phyloP scores from a whole-genome alignment of 2,797 vertebrate species.

The Enteromius paludinosus region DNA sequence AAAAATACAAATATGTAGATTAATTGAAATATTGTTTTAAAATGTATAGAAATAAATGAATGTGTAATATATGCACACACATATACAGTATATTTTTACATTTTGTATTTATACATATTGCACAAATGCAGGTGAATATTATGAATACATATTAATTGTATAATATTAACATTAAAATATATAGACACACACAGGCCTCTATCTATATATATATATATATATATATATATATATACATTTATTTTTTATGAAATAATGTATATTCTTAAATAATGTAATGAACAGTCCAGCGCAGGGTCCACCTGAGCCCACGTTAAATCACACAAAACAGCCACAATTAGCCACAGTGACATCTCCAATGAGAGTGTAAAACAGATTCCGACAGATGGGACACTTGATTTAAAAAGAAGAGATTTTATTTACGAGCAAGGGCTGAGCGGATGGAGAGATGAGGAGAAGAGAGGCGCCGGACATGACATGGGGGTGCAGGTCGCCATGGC shows the following conservation, averaged over 20 bases:
- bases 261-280: slow-evolving; percentile 1
- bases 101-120: background rate
- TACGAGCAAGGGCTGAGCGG: slow-evolving; percentile 76
- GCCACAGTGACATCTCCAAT: slow-evolving; percentile 38
- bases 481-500: slow-evolving; percentile 78
- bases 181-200: background rate
- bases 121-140: background rate
- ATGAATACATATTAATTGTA: background rate
- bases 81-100: background rate
- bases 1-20: background rate
- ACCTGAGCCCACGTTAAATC: slow-evolving; percentile 16
- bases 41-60: background rate
- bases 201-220: background rate
- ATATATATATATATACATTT: slow-evolving; percentile 51
- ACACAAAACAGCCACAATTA: slow-evolving; percentile 35
- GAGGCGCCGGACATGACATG: slow-evolving; percentile 81
- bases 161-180: background rate
- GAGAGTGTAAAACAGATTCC: slow-evolving; percentile 69
- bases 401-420: slow-evolving; percentile 75
- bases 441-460: slow-evolving; percentile 72
- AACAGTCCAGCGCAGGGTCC: slow-evolving; percentile 11
- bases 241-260: slow-evolving; percentile 13
- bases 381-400: slow-evolving; percentile 70
- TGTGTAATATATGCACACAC: background rate
- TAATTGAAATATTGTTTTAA: background rate